phyloP scores from a whole-genome alignment of 1,140 invertebrate genomes.

The Ceratosolen solmsi region DNA sequence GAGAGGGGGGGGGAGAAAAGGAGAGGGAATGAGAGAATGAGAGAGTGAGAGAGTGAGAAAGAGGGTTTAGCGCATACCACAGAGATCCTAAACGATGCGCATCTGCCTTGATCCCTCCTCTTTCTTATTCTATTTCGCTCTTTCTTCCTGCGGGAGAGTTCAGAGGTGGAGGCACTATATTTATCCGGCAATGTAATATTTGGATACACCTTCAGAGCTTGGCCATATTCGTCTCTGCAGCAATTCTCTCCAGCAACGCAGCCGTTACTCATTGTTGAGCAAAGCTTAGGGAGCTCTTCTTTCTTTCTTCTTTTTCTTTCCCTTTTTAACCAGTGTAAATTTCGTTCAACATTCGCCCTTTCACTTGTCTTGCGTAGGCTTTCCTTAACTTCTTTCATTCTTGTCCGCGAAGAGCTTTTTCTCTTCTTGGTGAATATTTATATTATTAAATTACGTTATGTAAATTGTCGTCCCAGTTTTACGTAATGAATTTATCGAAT shows the following conservation, averaged over 20 bases:
- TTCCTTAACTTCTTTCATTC: neutral
- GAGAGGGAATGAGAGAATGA: neutral
- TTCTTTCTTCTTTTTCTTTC: neutral
- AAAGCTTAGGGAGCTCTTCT: neutral
- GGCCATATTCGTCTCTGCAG: conserved; percentile 53
- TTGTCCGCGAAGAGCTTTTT: neutral
- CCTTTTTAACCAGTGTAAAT: neutral
- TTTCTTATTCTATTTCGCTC: neutral
- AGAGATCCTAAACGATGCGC: conserved; percentile 1
- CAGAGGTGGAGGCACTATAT: conserved; percentile 59
- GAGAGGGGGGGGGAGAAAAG: neutral
- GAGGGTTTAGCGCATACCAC: neutral
- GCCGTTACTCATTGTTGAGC: neutral
- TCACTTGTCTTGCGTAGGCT: neutral
- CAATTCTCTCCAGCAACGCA: conserved; percentile 41
- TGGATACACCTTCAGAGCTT: conserved; percentile 56
- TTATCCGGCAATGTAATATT: conserved; percentile 63
- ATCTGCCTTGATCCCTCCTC: neutral
- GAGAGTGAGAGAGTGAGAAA: neutral
- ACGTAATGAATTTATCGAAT: neutral
- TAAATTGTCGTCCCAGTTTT: conserved; percentile 26
- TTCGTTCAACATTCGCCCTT: neutral
- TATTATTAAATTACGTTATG: conserved; percentile 33
- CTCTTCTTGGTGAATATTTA: neutral
- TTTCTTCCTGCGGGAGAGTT: conserved; percentile 44